These are phyloP conservation scores for Probosciger aterrimus DNA, from an alignment of 2,113 vertebrate genomes.

Conservation along the genomic window DNA sequence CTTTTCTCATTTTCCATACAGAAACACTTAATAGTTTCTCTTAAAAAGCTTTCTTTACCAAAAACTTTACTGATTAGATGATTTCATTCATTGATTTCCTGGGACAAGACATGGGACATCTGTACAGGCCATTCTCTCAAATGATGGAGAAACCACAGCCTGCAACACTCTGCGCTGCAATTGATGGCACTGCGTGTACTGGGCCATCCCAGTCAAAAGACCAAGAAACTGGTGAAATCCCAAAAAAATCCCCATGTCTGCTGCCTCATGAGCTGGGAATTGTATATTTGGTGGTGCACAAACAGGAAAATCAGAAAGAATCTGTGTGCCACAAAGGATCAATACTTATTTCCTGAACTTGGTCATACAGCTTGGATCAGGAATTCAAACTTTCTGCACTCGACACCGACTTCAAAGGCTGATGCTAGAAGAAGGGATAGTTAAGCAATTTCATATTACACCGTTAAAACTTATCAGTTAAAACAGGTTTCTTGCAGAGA, in stretches of 20 bases:
- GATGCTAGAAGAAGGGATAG: background rate
- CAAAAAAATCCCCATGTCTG: background rate
- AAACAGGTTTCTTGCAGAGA: background rate
- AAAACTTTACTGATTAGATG: background rate
- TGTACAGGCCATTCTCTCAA: background rate
- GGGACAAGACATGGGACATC: background rate
- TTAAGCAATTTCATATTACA: background rate
- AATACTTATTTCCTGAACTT: background rate
- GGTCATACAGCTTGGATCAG: background rate
- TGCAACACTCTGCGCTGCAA: accelerated
- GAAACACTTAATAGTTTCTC: background rate
- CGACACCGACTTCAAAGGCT: background rate
- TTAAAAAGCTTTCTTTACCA: background rate
- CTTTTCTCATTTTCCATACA: background rate
- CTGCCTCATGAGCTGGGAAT: background rate
- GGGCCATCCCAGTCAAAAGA: background rate
- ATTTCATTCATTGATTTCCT: background rate
- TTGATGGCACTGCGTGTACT: accelerated
- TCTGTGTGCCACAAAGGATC: background rate
- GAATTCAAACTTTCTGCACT: background rate
- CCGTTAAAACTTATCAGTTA: background rate
- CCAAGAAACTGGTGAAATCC: background rate
- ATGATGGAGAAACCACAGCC: background rate
- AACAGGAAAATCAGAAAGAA: background rate
- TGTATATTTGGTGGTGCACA: background rate